Base-by-base conservation (phyloP, 2,888 invertebrate species). In the Ephialtes manifestator region DNA sequence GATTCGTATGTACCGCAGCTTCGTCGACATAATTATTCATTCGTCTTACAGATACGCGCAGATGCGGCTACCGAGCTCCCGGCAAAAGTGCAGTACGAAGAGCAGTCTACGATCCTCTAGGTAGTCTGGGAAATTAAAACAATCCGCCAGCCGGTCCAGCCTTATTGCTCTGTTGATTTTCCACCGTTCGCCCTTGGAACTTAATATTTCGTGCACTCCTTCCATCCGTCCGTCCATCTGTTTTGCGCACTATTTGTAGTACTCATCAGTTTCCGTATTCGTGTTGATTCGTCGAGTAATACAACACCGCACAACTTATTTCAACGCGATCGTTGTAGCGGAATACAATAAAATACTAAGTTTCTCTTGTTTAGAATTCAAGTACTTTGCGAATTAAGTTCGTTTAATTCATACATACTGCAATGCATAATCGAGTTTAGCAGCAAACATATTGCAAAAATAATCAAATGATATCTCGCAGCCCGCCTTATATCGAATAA, bases 111-210 rank as follows among this genome's bases (percentile, higher is more conserved):
- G 90, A 89, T 88, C 60, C 78, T 81, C 88, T 85, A 86, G 88
- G 89, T 86, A 90, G 90, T 90, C 92, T 93, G 92, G 91, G 92
- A 93, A 93, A 93, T 92, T 93, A 93, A 93, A 93, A 92, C 93
- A 93, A 90, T 84, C 90, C 86, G 87, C 86, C 92, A 93, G 92
- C 90, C 91, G 91, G 92, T 88, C 90, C 60, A 87, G 90, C 89
- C 87, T 85, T 88, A 53, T 53, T 71, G 81, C 85, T 84, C 76
- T 85, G 85, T 87, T 83, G 85, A 87, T 87, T 85, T 87, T 87
- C 60, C 87, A 77, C 72, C 76, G 68, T 85, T 86, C 80, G 63
- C 80, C 75, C 58, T 53, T 43, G 24, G 53, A 67, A 53, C 60
- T 53, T 68, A 53, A 63, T 81, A 67, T 55, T 39, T 60, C 51